Conservation (phyloP, 2,888 invertebrate genomes). For the Platycheirus albimanus region DNA sequence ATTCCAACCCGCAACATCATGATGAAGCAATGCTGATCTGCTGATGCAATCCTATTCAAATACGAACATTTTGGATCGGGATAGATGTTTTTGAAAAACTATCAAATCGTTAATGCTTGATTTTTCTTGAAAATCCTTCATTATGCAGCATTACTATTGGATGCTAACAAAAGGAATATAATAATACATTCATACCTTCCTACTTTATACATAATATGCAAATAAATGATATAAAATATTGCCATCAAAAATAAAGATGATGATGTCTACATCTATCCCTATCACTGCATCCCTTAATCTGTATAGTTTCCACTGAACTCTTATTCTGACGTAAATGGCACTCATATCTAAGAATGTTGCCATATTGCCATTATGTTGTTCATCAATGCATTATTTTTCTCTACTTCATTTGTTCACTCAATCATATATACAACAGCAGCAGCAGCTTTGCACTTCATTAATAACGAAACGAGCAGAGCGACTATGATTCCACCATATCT, state of each 20-base stretch:
- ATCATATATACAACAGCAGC: constrained; percentile 65
- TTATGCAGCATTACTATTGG: too few relatives aligned
- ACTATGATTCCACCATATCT: constrained; percentile 45
- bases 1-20: too few relatives aligned
- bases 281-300: constrained; percentile 20
- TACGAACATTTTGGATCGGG: too few relatives aligned
- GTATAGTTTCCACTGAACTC: neutral
- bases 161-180: too few relatives aligned
- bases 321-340: constrained; percentile 60
- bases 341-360: constrained; percentile 68
- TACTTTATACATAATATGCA: too few relatives aligned
- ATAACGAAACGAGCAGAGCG: constrained; percentile 60
- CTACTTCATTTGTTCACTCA: constrained; percentile 65
- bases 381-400: constrained; percentile 46
- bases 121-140: too few relatives aligned
- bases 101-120: too few relatives aligned
- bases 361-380: constrained; percentile 61
- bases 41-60: too few relatives aligned
- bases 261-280: neutral
- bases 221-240: too few relatives aligned
- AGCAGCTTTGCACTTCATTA: constrained; percentile 72
- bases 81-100: too few relatives aligned
- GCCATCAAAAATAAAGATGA: constrained; percentile 10
- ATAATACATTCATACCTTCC: too few relatives aligned
- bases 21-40: too few relatives aligned